Base-by-base conservation (phyloP, 2,797 vertebrate genomes). In the Xiphorhynchus erythropygius region DNA sequence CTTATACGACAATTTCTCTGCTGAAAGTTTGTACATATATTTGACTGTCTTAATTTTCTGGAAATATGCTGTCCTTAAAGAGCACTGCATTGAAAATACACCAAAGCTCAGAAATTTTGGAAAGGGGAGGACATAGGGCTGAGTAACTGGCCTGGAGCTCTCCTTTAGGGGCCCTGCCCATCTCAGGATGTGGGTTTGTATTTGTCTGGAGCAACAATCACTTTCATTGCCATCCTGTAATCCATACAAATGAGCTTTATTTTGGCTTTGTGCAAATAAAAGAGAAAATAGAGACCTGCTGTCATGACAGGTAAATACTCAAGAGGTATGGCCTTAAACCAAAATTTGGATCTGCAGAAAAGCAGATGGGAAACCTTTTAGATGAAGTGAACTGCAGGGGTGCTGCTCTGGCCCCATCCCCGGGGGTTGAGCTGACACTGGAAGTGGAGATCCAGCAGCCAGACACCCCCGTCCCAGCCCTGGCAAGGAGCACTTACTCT, bases 361-460 rank as follows among this genome's bases (percentile, higher is more conserved):
- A 56, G 47, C 89, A 67, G 9, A 44, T 83, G 44, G 71, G 44
- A 64, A 67, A 47, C 12, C 59, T 81, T 69, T 70, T 13, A 63
- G 52, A 67, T 39, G 22, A 67, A 39, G 35, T 4, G 19, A 60
- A 24, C 35, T 4, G 41, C 32, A 11, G 23, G 37, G 15, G 44
- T 28, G 32, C 30, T 89, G 60, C 60, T 56, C 27, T 52, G 59
- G 71, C 78, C 81, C 46, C 3, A 0, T 56, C 22, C 57, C 28
- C 69, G 53, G 3, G 37, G 7, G 0, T 11, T 13, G 70, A 41
- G 62, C 35, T 32, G 53, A 2, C 9, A 1, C 2, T 32, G 18
- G 10, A 14, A 17, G 24, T 1, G n/a, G 32, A 22, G 63, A 59
- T 55, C 3, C 59, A 65, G 70, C 57, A 73, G 39, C 18, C 57